A percentile compares a stretch with the other conserved stretches of the same genome.
Evolutionary conservation across 23 tunicate species (phyloP).

Genomic region (Diplosoma virens): DNA sequence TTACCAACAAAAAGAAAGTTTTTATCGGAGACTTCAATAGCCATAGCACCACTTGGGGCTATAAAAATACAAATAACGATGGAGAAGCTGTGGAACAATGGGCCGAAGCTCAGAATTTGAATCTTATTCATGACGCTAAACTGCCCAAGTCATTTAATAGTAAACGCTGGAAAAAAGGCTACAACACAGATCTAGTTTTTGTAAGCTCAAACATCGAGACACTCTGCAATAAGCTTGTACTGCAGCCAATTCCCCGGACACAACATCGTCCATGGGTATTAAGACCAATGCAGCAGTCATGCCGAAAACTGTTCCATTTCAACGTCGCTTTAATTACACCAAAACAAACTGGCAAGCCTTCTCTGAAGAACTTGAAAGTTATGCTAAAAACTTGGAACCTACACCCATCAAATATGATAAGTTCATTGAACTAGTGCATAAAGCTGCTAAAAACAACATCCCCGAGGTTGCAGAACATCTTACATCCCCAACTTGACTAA

Average conservation of each 20-base stretch:
- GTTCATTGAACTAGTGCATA: too few species aligned
- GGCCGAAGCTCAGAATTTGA: not conserved
- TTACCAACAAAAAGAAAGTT: not conserved
- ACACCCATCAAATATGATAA: too few species aligned
- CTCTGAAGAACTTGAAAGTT: not conserved
- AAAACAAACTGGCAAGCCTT: constrained; percentile 3
- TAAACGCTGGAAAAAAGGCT: constrained; percentile 8
- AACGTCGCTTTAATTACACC: constrained; percentile 1
- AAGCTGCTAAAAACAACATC: too few species aligned
- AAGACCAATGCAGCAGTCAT: not conserved
- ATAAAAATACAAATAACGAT: not conserved
- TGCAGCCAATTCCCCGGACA: constrained; percentile 9
- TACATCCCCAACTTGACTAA: too few species aligned
- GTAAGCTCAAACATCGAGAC: not conserved
- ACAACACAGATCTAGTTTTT: constrained; percentile 1
- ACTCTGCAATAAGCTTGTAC: not conserved
- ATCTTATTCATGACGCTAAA: not conserved
- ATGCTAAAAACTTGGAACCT: too few species aligned
- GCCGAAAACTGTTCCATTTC: not conserved
- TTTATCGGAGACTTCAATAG: constrained; percentile 7
- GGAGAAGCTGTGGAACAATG: constrained; percentile 6
- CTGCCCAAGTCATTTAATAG: constrained; percentile 11
- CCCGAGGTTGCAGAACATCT: too few species aligned
- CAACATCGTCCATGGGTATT: constrained; percentile 26
- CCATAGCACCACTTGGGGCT: not conserved